Evolutionary conservation across 2,113 vertebrate genomes (phyloP).

Genomic region (Cinclus mexicanus): DNA sequence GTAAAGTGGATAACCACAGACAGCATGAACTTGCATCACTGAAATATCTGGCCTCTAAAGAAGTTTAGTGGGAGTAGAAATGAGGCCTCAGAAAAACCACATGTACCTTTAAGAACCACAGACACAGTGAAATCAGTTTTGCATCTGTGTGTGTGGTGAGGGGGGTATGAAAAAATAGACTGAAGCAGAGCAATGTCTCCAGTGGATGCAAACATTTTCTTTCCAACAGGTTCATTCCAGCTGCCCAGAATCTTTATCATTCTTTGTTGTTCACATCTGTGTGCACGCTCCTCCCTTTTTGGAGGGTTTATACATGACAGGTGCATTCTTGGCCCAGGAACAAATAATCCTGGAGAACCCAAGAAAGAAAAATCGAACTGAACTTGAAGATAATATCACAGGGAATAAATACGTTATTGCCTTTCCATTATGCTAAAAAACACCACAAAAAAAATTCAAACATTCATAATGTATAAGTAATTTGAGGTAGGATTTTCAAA

Average conservation of each 20-base stretch:
- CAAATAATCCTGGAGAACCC: background rate
- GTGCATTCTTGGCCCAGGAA: conserved; percentile 21
- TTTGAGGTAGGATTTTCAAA: conserved; percentile 46
- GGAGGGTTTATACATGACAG: background rate
- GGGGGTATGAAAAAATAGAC: background rate
- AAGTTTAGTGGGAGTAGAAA: background rate
- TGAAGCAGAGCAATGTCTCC: background rate
- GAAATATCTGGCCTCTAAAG: background rate
- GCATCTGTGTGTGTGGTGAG: accelerated
- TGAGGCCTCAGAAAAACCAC: background rate
- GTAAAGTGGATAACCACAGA: background rate
- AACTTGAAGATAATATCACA: conserved; percentile 4
- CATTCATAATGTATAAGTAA: background rate
- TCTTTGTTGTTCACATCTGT: background rate
- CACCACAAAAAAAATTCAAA: background rate
- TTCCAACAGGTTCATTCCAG: background rate
- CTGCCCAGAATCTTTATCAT: background rate
- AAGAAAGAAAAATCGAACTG: background rate
- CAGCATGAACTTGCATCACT: background rate
- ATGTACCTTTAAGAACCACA: background rate
- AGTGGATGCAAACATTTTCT: background rate
- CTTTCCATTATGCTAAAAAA: background rate
- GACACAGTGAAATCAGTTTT: background rate
- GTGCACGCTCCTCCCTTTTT: background rate
- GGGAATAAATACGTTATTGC: background rate